These are phyloP conservation scores for Bombus sylvicola DNA, from an alignment of 1,140 invertebrate genomes.

Conservation along the genomic window DNA sequence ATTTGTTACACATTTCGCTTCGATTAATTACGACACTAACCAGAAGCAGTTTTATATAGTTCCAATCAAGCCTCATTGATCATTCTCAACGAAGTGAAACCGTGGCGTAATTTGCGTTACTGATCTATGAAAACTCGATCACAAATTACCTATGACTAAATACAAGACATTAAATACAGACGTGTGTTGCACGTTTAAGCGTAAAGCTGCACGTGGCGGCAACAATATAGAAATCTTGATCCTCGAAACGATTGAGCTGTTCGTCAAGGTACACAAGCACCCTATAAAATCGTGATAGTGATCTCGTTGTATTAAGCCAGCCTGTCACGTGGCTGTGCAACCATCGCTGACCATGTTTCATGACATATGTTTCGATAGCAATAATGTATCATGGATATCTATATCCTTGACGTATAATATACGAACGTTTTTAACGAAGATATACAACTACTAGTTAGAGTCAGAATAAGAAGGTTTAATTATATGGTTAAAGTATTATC, in stretches of 20 bases:
- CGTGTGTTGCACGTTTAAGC: constrained; percentile 17
- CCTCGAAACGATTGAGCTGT: constrained; percentile 36
- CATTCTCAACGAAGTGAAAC: background rate
- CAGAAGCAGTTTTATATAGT: no score
- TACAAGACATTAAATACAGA: background rate
- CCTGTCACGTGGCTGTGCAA: constrained; percentile 29
- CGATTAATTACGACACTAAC: no score
- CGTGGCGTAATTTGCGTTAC: background rate
- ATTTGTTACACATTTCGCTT: no score
- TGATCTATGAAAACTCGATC: constrained; percentile 33
- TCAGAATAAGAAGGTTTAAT: background rate
- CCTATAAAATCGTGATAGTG: constrained; percentile 22
- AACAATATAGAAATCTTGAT: constrained; percentile 40
- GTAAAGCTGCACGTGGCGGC: constrained; percentile 40
- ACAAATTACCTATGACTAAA: background rate
- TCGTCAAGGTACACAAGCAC: constrained; percentile 43
- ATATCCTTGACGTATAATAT: background rate
- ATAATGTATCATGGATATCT: background rate
- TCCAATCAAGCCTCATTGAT: background rate
- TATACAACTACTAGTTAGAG: background rate
- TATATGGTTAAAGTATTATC: no score
- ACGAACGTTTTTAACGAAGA: background rate
- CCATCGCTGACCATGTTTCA: constrained; percentile 9
- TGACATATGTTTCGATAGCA: constrained; percentile 6
- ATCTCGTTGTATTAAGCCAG: constrained; percentile 38